Base-by-base conservation (phyloP, 2,888 invertebrate species). In the Diarsia rubi region DNA sequence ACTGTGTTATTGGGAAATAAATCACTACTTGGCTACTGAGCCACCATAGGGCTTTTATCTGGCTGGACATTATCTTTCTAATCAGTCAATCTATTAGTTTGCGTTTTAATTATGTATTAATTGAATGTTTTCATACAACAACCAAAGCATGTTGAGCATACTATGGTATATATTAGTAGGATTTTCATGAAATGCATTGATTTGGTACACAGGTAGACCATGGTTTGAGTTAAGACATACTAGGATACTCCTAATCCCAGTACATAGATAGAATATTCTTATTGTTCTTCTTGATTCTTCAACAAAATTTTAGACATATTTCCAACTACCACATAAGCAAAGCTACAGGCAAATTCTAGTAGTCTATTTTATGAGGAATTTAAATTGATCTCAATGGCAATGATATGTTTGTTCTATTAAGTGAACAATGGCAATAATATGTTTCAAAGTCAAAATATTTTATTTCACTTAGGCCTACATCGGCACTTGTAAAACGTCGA, bases 381-480 rank as follows among this genome's bases (percentile, higher is more conserved):
- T 78, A 57, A 78, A 78, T 83, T 78, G 78, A 83, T 11, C 63
- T 83, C 31, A 83, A 78, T 78, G 69, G 79, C 27, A 24, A 78
- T 69, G 59, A 78, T 69, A 64, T 16, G 63, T 49, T 59, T 78
- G 83, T 52, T 45, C 57, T 83, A 52, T 78, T 64, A 78, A 1
- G n/a, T 0, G 9, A 64, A 19, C 2, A 24, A 59, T 82, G 49
- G 59, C 45, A n/a, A 27, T 14, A 37, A n/a, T n/a, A n/a, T n/a
- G n/a, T n/a, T n/a, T n/a, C n/a, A n/a, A n/a, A n/a, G n/a, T n/a
- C n/a, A n/a, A n/a, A n/a, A n/a, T n/a, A n/a, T n/a, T n/a, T n/a
- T n/a, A n/a, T n/a, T n/a, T n/a, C n/a, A n/a, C n/a, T n/a, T n/a
- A n/a, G n/a, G n/a, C n/a, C n/a, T n/a, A n/a, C n/a, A n/a, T n/a